Percentiles rank a stretch among this genome's conserved stretches.
phyloP scores from a whole-genome alignment of 2,797 vertebrate species.

The Myotis daubentonii region DNA sequence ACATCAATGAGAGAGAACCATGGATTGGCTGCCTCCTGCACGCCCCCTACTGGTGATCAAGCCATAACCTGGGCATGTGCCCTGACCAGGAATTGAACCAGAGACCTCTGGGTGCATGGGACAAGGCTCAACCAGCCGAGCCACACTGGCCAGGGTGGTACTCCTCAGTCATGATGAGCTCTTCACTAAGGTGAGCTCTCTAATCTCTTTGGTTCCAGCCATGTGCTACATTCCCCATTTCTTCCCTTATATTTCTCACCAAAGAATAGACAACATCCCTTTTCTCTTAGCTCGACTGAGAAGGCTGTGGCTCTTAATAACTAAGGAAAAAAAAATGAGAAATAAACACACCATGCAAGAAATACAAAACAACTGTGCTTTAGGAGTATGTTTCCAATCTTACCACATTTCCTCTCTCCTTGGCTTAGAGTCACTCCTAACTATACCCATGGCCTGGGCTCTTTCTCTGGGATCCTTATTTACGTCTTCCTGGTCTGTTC shows the following conservation, averaged over 20 bases:
- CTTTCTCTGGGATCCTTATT: background rate
- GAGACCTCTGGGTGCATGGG: too few species aligned
- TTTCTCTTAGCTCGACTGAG: background rate
- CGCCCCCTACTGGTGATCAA: too few species aligned
- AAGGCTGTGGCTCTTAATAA: background rate
- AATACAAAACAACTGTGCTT: background rate
- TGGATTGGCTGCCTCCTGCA: too few species aligned
- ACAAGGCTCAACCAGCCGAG: too few species aligned
- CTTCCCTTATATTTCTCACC: background rate
- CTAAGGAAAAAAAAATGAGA: background rate
- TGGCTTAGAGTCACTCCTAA: background rate
- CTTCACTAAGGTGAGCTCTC: background rate
- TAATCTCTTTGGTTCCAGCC: fast-evolving
- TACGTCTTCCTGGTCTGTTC: background rate
- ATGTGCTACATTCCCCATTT: fast-evolving
- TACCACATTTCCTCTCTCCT: background rate
- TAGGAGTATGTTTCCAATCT: background rate
- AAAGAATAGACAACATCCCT: background rate
- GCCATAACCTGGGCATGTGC: too few species aligned
- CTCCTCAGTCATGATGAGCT: background rate
- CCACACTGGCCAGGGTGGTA: too few species aligned
- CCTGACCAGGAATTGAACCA: too few species aligned
- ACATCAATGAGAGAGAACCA: too few species aligned
- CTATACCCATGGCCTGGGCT: background rate
- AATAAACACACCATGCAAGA: background rate